Base-by-base conservation (phyloP, 2,113 vertebrate species). In the Empidonax traillii region DNA sequence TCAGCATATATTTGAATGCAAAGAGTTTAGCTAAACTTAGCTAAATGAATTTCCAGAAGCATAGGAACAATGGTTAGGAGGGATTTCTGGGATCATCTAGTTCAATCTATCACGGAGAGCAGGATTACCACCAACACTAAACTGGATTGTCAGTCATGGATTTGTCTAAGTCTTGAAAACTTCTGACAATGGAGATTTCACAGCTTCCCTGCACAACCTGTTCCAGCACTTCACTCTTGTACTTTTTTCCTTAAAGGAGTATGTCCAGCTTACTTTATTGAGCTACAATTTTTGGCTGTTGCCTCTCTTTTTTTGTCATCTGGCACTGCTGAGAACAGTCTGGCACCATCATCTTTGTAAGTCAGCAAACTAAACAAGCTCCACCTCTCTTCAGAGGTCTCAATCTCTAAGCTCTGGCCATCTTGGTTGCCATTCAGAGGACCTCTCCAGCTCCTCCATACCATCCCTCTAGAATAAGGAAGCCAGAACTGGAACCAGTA, bases 81-180 rank as follows among this genome's bases (percentile, higher is more conserved):
- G 16, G 33, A 44, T 84, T 10, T 77, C 49, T 52, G 55, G 24
- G 5, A n/a, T 53, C 31, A 41, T 31, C 24, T 74, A 66, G 25
- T 33, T 39, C 11, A 19, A 6, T 12, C 8, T 62, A 3, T 37
- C 73, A 61, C 33, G 39, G 35, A 51, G 35, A 65, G 10, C 24
- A n/a, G 23, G 30, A 61, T 35, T 82, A 39, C 47, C 49, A 79
- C n/a, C 22, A 71, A 8, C 9, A 17, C 21, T 66, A 53, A 91
- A 5, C 2, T 25, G 5, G 13, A 23, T 47, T 69, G 37, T 49
- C n/a, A 78, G 41, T 31, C 65, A 81, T 0, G 0, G 6, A 11
- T 77, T 55, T 85, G 31, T 41, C 30, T 0, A 0, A 80, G 22
- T 28, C n/a, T 58, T 81, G 20, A 67, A 85, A 91, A 46, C 21